Evolutionary conservation across 2,888 invertebrate species (phyloP).

Genomic region (Thereva unica): DNA sequence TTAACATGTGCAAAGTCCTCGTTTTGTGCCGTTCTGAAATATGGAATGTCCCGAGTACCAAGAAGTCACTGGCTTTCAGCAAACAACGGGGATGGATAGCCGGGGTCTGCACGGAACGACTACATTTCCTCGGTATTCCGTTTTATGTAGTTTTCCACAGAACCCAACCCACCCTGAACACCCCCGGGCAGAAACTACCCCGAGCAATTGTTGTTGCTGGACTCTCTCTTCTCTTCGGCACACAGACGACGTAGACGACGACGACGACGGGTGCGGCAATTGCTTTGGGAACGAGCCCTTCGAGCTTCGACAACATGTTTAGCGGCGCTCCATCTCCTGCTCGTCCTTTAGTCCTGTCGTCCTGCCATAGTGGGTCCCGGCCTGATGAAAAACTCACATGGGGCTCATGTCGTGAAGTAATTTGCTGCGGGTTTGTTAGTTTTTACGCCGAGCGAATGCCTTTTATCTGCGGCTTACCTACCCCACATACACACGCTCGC

Average conservation of each 20-base stretch:
- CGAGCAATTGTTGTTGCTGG: not conserved
- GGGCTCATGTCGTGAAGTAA: constrained; percentile 26
- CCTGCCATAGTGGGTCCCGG: not conserved
- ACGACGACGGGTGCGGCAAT: constrained; percentile 21
- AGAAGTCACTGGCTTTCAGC: too few species aligned
- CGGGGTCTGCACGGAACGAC: too few species aligned
- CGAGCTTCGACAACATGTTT: not conserved
- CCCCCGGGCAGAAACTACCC: constrained; percentile 3
- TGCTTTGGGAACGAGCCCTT: constrained; percentile 17
- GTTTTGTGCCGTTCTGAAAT: too few species aligned
- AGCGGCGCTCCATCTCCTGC: not conserved
- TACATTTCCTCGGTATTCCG: too few species aligned
- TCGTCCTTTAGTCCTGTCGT: constrained; percentile 1
- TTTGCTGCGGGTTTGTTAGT: constrained; percentile 17
- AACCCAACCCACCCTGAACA: not conserved
- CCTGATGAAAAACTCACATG: constrained; percentile 29
- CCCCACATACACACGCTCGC: not conserved
- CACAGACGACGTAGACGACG: not conserved
- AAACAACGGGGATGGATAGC: too few species aligned
- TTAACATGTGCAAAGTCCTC: too few species aligned
- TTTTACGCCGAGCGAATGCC: not conserved
- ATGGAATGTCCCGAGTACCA: too few species aligned
- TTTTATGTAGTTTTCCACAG: too few species aligned
- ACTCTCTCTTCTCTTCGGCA: constrained; percentile 14
- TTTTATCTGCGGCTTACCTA: not conserved